Percentiles rank a stretch among this genome's conserved stretches.
phyloP scores from a whole-genome alignment of 2,888 invertebrate genomes.

The Synergus gifuensis region DNA sequence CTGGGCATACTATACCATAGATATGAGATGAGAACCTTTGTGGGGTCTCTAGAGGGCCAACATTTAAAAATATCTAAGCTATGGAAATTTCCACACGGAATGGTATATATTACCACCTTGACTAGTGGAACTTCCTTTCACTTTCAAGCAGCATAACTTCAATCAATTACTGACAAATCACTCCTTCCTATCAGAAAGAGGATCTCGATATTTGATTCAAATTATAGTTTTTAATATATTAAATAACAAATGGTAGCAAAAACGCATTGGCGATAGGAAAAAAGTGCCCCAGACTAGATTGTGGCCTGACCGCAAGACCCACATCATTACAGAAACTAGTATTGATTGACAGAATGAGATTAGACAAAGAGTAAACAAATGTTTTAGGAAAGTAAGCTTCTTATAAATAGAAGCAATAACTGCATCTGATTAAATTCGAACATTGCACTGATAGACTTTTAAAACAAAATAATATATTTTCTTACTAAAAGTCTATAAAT shows the following conservation, averaged over 20 bases:
- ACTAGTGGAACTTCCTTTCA: background rate
- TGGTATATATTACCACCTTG: background rate
- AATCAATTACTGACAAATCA: background rate
- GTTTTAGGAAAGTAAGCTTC: background rate
- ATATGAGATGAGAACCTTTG: too few relatives aligned
- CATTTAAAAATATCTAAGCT: too few relatives aligned
- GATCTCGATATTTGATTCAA: background rate
- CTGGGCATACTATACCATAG: too few relatives aligned
- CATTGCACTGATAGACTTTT: background rate
- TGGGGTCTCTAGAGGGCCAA: too few relatives aligned
- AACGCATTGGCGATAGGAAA: background rate
- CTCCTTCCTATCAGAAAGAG: background rate
- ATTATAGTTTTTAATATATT: constrained; percentile 1
- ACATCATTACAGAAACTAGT: constrained; percentile 48
- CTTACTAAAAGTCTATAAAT: too few relatives aligned
- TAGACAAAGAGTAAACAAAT: constrained; percentile 51
- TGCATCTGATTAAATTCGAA: background rate
- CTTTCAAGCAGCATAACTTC: background rate
- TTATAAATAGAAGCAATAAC: background rate
- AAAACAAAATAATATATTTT: too few relatives aligned
- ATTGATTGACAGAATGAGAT: constrained; percentile 55
- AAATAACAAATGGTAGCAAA: background rate
- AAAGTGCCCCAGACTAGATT: constrained; percentile 33
- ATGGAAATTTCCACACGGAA: background rate
- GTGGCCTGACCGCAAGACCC: constrained; percentile 33